Percentiles rank a stretch among this genome's conserved stretches.
Evolutionary conservation across 1,140 invertebrate species (phyloP).

Genomic region (Homalodisca vitripennis): DNA sequence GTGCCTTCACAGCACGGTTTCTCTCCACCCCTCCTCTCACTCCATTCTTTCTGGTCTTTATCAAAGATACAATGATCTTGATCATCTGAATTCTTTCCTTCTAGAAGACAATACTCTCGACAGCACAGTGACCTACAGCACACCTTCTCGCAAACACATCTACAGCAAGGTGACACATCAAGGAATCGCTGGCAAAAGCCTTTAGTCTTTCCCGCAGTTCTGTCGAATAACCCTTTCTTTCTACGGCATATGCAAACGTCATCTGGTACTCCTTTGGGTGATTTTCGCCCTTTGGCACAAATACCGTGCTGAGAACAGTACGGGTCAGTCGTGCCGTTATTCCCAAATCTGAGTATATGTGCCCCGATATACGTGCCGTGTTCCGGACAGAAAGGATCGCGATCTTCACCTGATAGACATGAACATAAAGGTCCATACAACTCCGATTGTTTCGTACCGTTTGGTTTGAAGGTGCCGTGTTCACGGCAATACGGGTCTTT

Average conservation of each 20-base stretch:
- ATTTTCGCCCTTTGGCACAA: too few species aligned
- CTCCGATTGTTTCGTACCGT: background rate
- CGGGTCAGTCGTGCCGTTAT: background rate
- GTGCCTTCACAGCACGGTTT: background rate
- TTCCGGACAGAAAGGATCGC: slow-evolving; percentile 1
- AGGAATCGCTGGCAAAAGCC: background rate
- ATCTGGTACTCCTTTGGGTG: background rate
- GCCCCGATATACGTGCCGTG: background rate
- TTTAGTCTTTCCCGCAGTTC: background rate
- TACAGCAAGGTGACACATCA: background rate
- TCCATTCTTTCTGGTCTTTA: background rate
- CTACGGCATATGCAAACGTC: background rate
- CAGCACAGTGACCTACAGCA: slow-evolving; percentile 1
- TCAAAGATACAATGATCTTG: background rate
- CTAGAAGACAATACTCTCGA: background rate
- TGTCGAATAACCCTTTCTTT: too few species aligned
- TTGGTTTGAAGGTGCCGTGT: background rate
- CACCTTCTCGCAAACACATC: background rate
- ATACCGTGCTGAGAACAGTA: background rate
- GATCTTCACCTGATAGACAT: background rate
- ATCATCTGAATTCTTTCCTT: background rate
- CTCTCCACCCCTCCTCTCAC: background rate
- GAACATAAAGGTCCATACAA: background rate
- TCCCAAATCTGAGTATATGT: background rate
- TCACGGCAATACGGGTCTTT: background rate